Percentiles rank a stretch among this genome's conserved stretches.
These are phyloP conservation scores for Ammospiza caudacuta DNA, from an alignment of 2,113 vertebrate genomes.

Conservation along the genomic window DNA sequence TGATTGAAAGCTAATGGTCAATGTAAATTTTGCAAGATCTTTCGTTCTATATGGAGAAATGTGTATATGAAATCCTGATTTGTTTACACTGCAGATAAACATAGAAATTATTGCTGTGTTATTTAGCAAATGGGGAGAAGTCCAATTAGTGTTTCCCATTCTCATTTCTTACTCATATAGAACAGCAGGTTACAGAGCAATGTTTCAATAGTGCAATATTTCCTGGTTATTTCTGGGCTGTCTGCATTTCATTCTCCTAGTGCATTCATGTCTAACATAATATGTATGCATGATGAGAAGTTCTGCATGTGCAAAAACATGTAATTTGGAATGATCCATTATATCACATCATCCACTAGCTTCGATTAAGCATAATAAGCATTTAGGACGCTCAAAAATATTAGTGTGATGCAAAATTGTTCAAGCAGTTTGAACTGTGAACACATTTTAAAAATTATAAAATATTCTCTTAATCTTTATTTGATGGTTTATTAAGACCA, in stretches of 20 bases:
- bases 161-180: conserved; percentile 85
- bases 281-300: conserved; percentile 75
- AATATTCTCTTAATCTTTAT: conserved; percentile 24
- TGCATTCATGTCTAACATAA: conserved; percentile 76
- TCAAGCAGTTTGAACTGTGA: conserved; percentile 25
- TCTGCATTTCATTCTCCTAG: conserved; percentile 76
- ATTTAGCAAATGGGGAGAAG: conserved; percentile 68
- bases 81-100: conserved; percentile 67
- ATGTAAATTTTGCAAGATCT: conserved; percentile 24
- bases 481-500: conserved; percentile 6
- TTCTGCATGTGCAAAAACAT: conserved; percentile 78
- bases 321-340: conserved; percentile 71
- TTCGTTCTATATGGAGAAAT: not conserved
- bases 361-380: conserved; percentile 58
- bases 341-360: conserved; percentile 63
- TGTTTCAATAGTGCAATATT: conserved; percentile 77
- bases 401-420: conserved; percentile 44
- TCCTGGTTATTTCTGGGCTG: conserved; percentile 86
- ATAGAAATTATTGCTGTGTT: conserved; percentile 51
- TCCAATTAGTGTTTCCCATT: conserved; percentile 72
- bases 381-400: not conserved
- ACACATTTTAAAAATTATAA: not conserved
- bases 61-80: conserved; percentile 54
- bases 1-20: conserved; percentile 13
- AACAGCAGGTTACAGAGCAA: conserved; percentile 79